A percentile compares a stretch with the other conserved stretches of the same genome.
Conservation (phyloP, 2,888 invertebrate species). For the Drosophila antonietae region DNA sequence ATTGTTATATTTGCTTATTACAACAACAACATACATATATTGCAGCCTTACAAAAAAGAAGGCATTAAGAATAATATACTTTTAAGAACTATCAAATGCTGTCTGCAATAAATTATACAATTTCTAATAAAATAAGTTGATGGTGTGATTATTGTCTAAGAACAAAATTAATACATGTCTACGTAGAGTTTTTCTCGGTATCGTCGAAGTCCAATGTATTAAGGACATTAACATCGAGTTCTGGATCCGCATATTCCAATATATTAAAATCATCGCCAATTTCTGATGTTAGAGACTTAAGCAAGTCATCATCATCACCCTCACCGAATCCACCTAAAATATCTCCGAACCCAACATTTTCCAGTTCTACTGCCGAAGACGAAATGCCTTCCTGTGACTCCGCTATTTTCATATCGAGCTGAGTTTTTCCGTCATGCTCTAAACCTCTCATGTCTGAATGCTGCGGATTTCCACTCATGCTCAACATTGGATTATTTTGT, state of each 20-base stretch:
- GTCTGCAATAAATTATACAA: conserved; percentile 8
- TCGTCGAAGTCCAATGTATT: conserved; percentile 94
- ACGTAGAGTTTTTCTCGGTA: conserved; percentile 68
- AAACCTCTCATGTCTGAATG: conserved; percentile 56
- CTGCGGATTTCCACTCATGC: conserved; percentile 63
- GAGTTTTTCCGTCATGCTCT: conserved; percentile 62
- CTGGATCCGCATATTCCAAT: conserved; percentile 97
- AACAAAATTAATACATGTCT: conserved; percentile 10
- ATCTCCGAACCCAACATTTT: conserved; percentile 89
- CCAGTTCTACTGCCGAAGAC: conserved; percentile 65
- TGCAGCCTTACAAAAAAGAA: neutral
- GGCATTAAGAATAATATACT: neutral
- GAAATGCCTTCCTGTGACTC: conserved; percentile 86
- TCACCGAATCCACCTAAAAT: conserved; percentile 93
- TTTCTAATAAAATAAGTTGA: neutral
- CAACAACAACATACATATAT: neutral
- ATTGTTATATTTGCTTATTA: neutral
- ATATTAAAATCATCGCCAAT: conserved; percentile 98
- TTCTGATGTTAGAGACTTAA: conserved; percentile 90
- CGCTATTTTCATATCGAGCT: conserved; percentile 82
- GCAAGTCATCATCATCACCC: conserved; percentile 94
- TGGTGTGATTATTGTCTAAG: conserved; percentile 5
- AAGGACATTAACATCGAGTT: conserved; percentile 94
- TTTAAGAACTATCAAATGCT: conserved; percentile 1
- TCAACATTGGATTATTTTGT: conserved; percentile 73